Evolutionary conservation across 2,888 invertebrate species (phyloP).

Genomic region (Drosophila ezoana): DNA sequence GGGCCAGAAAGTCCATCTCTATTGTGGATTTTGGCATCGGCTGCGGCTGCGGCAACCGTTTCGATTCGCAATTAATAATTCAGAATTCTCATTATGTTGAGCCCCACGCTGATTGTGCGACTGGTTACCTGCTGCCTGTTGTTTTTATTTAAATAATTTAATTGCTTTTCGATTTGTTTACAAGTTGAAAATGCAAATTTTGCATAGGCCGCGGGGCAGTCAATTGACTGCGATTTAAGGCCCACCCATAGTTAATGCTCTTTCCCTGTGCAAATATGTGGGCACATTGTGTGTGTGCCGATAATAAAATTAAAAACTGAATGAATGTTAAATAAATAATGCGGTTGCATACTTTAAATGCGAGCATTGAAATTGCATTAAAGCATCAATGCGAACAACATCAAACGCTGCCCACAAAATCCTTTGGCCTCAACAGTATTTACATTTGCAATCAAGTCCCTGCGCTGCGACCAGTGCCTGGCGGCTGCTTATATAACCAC

Average conservation of each 20-base stretch:
- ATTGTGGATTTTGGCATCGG: conserved; percentile 13
- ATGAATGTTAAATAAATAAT: conserved; percentile 40
- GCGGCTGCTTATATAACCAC: conserved; percentile 69
- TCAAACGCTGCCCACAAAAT: conserved; percentile 4
- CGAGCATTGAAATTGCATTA: conserved; percentile 32
- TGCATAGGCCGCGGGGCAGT: conserved; percentile 65
- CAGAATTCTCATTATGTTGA: conserved; percentile 72
- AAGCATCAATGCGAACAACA: conserved; percentile 10
- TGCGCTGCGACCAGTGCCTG: conserved; percentile 33
- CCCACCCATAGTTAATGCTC: conserved; percentile 52
- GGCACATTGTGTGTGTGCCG: conserved; percentile 7
- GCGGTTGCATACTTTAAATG: conserved; percentile 36
- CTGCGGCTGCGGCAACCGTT: conserved; percentile 24
- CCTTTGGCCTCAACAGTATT: conserved; percentile 54
- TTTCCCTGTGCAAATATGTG: conserved; percentile 18
- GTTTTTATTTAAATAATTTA: conserved; percentile 80
- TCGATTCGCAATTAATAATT: conserved; percentile 71
- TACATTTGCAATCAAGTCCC: conserved; percentile 67
- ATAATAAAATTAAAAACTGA: conserved; percentile 70
- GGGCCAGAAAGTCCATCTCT: conserved; percentile 38
- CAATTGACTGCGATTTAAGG: conserved; percentile 77
- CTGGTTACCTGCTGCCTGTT: conserved; percentile 45
- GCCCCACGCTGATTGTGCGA: conserved; percentile 50
- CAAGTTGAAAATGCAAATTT: conserved; percentile 76
- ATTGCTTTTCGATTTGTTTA: conserved; percentile 81